Base-by-base conservation (phyloP, 2,888 invertebrate genomes). In the Hyposoter didymator region DNA sequence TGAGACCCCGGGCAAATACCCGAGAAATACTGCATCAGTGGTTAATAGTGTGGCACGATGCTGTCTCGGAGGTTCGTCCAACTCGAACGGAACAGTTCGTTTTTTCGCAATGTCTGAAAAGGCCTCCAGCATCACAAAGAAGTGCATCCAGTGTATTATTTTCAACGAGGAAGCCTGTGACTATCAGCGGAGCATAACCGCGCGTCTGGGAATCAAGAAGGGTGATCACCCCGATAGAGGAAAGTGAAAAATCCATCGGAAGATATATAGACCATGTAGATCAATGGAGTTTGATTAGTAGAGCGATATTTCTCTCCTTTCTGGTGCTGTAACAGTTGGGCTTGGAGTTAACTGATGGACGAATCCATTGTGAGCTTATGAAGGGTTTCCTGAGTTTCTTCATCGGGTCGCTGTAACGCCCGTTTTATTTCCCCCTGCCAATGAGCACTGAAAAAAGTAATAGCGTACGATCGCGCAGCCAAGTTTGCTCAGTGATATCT, bases 401-500 rank as follows among this genome's bases (percentile, higher is more conserved):
- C 17, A 39, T 67, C 47, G 76, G 67, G 6, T 43, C 8, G 28
- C 39, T 67, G 52, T 52, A n/a, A 52, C 28, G 12, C 19, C 45
- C 39, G 32, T 45, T 49, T 49, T 12, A n/a, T 14, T 78, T 45
- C 62, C 47, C 43, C 43, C 66, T 66, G 62, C 45, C 8, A 78
- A 32, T 19, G 52, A 62, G 78, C 64, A 66, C 82, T 85, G 69
- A 86, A 89, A 90, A 90, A 90, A 90, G 88, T 83, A 90, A 39
- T 90, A 28, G 10, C 89, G 90, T 86, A 87, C 55, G 87, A 82
- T 82, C 69, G 76, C 74, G 84, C 70, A 78, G 74, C 83, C 84
- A 82, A 59, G 87, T 85, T 81, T 88, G 90, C 85, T 85, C 89
- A 90, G 89, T 87, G 89, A 89, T 90, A 90, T 90, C 89, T 86